Evolutionary conservation across 2,888 invertebrate species (phyloP).

Genomic region (Pterostichus niger): DNA sequence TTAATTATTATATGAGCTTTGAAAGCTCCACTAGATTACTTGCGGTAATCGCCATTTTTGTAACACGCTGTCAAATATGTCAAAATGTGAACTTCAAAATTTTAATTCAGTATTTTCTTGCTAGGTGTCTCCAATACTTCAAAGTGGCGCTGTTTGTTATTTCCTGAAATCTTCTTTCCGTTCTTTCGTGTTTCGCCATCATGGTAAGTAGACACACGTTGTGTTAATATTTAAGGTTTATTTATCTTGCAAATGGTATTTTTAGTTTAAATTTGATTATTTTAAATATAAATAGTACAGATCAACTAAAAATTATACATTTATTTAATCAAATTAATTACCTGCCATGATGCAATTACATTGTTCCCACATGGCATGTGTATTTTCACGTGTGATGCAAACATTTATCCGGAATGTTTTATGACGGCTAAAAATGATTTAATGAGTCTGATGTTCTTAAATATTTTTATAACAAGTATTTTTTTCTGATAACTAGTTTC

Average conservation of each 20-base stretch:
- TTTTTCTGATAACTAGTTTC: constrained; percentile 8
- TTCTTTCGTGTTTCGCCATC: constrained; percentile 74
- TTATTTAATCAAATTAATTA: constrained; percentile 9
- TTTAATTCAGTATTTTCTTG: constrained; percentile 14
- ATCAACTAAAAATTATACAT: neutral
- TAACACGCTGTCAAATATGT: constrained; percentile 64
- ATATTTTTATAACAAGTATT: constrained; percentile 29
- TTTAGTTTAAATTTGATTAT: neutral
- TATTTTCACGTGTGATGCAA: constrained; percentile 69
- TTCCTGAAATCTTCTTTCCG: constrained; percentile 71
- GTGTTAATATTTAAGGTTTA: constrained; percentile 60
- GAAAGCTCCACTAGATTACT: constrained; percentile 56
- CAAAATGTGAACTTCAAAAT: constrained; percentile 47
- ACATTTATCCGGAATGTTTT: constrained; percentile 68
- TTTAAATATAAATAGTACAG: neutral
- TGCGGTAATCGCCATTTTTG: constrained; percentile 62
- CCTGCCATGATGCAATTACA: constrained; percentile 11
- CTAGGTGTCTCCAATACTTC: constrained; percentile 31
- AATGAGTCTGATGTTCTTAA: constrained; percentile 75
- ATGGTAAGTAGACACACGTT: constrained; percentile 74
- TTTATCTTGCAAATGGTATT: constrained; percentile 40
- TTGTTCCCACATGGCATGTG: constrained; percentile 61
- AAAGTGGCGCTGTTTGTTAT: constrained; percentile 57
- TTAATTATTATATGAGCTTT: constrained; percentile 55
- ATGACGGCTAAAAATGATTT: constrained; percentile 76